Conservation (phyloP, 2,888 invertebrate species). For the Lycia hirtaria region DNA sequence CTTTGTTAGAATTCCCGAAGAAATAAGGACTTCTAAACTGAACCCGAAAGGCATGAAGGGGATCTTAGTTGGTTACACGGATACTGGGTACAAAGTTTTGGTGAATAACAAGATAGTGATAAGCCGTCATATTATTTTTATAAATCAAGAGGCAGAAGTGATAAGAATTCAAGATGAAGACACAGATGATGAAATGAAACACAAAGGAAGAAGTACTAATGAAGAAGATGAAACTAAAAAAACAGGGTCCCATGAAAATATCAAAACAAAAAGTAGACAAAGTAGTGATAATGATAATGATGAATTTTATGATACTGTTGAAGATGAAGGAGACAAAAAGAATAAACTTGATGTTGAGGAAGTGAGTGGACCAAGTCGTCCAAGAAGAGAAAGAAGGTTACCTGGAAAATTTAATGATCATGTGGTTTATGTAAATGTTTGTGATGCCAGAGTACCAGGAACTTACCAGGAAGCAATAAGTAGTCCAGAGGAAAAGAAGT, state of each 20-base stretch:
- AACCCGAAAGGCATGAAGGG: background rate
- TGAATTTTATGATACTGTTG: conserved; percentile 3
- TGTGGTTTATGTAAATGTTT: conserved; percentile 39
- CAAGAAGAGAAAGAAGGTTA: conserved; percentile 27
- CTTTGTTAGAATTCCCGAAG: conserved; percentile 47
- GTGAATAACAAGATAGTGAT: too few relatives aligned
- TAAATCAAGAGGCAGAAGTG: too few relatives aligned
- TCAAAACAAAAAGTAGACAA: too few relatives aligned
- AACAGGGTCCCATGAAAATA: too few relatives aligned
- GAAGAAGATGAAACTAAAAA: too few relatives aligned
- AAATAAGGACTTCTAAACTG: conserved; percentile 12
- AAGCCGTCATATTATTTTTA: too few relatives aligned
- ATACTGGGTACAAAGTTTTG: too few relatives aligned
- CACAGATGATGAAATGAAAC: too few relatives aligned
- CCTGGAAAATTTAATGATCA: background rate
- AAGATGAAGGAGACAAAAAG: conserved; percentile 17
- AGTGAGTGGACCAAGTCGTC: background rate
- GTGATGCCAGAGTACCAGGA: conserved; percentile 44
- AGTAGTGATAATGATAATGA: too few relatives aligned
- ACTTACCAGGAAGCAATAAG: conserved; percentile 51
- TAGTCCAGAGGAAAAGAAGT: conserved; percentile 39
- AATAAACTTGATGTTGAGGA: background rate
- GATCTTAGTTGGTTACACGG: background rate
- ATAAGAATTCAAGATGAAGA: too few relatives aligned
- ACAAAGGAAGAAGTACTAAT: too few relatives aligned